Evolutionary conservation across 2,797 vertebrate species (phyloP).

Genomic region (Coccyzus lansbergi): DNA sequence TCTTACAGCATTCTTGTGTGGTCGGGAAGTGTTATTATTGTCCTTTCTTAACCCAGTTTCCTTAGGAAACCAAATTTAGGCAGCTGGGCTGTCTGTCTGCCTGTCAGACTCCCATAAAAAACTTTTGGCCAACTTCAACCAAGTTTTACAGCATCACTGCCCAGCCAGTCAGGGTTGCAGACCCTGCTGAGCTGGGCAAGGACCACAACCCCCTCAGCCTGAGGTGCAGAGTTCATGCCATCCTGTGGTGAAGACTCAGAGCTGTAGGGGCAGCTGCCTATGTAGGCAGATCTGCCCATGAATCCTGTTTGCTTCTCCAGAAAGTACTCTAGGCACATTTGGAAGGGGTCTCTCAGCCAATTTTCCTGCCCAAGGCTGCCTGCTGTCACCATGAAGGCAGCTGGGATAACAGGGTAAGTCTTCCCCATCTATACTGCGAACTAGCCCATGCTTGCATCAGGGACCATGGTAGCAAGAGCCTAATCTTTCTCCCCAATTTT

Average conservation of each 20-base stretch:
- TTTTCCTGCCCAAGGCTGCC: neutral
- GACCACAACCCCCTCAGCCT: neutral
- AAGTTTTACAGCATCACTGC: neutral
- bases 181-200: neutral
- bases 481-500: neutral
- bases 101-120: neutral
- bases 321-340: rapidly evolving
- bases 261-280: neutral
- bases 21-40: neutral
- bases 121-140: neutral
- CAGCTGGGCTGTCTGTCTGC: neutral
- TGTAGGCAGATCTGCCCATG: neutral
- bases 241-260: rapidly evolving
- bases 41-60: neutral
- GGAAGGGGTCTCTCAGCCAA: neutral
- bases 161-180: neutral
- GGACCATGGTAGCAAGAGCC: neutral
- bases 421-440: too few species aligned
- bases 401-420: neutral
- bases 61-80: neutral
- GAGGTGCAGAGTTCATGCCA: rapidly evolving
- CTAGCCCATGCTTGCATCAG: neutral
- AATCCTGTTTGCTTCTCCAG: neutral
- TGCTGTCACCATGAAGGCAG: neutral
- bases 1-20: neutral